A percentile compares a stretch with the other conserved stretches of the same genome.
Conservation (phyloP, 2,888 invertebrate genomes). For the Agonum fuliginosum region DNA sequence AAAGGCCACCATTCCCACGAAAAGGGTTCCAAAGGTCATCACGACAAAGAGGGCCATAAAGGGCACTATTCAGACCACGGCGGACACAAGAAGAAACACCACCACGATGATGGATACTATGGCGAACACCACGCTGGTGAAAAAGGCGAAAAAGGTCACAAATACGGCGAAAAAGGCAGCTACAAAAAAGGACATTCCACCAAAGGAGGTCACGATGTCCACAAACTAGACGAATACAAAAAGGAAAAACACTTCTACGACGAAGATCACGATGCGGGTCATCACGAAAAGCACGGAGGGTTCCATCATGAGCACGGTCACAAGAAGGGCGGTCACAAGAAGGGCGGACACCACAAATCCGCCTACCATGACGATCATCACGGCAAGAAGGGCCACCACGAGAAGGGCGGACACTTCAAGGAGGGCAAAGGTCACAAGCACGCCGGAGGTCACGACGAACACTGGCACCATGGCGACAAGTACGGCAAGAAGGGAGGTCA, state of each 20-base stretch:
- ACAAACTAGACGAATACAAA: slow-evolving; percentile 89
- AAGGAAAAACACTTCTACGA: slow-evolving; percentile 92
- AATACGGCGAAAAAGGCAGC: slow-evolving; percentile 82
- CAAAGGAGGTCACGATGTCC: slow-evolving; percentile 89
- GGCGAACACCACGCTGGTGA: slow-evolving; percentile 81
- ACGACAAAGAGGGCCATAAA: slow-evolving; percentile 80
- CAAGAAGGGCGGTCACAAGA: slow-evolving; percentile 87
- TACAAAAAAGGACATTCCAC: slow-evolving; percentile 91
- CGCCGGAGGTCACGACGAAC: slow-evolving; percentile 84
- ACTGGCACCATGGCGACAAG: slow-evolving; percentile 83
- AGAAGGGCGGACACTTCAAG: slow-evolving; percentile 87
- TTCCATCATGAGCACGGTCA: slow-evolving; percentile 87
- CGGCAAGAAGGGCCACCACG: slow-evolving; percentile 86
- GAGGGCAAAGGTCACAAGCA: slow-evolving; percentile 88
- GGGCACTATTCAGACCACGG: slow-evolving; percentile 80
- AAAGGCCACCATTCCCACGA: slow-evolving; percentile 80
- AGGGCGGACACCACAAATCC: slow-evolving; percentile 87
- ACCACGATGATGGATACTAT: slow-evolving; percentile 79
- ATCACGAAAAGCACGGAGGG: slow-evolving; percentile 88
- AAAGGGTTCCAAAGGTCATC: slow-evolving; percentile 80
- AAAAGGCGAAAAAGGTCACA: slow-evolving; percentile 79
- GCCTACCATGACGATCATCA: slow-evolving; percentile 86
- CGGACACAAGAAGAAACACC: slow-evolving; percentile 78
- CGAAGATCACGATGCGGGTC: slow-evolving; percentile 87
- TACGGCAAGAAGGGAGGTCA: slow-evolving; percentile 88